Evolutionary conservation across 2,888 invertebrate genomes (phyloP).

Genomic region (Aleiodes testaceus): DNA sequence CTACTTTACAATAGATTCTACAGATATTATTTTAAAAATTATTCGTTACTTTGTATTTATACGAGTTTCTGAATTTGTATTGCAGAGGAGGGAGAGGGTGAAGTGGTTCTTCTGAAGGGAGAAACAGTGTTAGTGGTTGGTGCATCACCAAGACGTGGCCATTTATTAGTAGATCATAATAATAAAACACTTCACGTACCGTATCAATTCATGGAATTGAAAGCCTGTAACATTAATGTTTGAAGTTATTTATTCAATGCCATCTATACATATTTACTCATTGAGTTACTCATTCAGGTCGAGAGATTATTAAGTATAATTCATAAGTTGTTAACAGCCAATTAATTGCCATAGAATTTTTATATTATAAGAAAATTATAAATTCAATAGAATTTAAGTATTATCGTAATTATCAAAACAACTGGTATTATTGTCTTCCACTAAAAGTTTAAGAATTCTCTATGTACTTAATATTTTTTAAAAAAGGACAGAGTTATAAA

Average conservation of each 20-base stretch:
- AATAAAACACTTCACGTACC: slow-evolving; percentile 84
- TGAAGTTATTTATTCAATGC: slow-evolving; percentile 52
- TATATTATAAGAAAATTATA: slow-evolving; percentile 24
- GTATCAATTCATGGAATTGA: slow-evolving; percentile 87
- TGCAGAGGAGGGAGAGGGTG: slow-evolving; percentile 74
- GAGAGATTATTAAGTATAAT: slow-evolving; percentile 7
- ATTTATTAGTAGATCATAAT: slow-evolving; percentile 89
- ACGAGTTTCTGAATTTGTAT: slow-evolving; percentile 24
- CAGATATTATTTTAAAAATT: neutral
- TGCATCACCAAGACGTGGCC: slow-evolving; percentile 89
- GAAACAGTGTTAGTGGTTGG: slow-evolving; percentile 92
- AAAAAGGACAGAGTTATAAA: slow-evolving; percentile 10
- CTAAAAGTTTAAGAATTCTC: slow-evolving; percentile 23
- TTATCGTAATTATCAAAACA: slow-evolving; percentile 22
- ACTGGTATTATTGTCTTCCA: slow-evolving; percentile 44
- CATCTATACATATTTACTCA: neutral
- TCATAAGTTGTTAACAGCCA: slow-evolving; percentile 52
- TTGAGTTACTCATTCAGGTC: neutral
- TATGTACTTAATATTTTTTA: slow-evolving; percentile 6
- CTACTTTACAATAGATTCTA: slow-evolving; percentile 25
- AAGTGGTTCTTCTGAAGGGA: slow-evolving; percentile 83
- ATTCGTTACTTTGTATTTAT: neutral
- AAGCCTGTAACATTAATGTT: slow-evolving; percentile 73
- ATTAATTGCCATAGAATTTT: slow-evolving; percentile 63
- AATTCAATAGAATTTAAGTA: slow-evolving; percentile 9